Evolutionary conservation across 23 tunicate genomes (phyloP), one percentile per base, ranked within the genome.

Genomic region (Halocynthia aurantium): DNA sequence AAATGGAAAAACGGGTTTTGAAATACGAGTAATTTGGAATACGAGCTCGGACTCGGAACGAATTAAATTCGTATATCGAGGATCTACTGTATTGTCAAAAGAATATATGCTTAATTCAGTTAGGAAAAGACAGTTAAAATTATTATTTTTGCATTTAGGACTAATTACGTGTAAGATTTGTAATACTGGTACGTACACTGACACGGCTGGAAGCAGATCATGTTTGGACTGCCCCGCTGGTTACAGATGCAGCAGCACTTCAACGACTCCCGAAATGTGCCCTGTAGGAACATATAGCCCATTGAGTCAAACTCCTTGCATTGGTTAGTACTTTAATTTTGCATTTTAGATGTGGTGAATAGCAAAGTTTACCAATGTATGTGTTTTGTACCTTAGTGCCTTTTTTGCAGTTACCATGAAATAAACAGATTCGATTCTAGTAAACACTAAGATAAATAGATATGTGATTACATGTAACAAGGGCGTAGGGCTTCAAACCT

Each of bases 191-290:
- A 78, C 87, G 21, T 92, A 92, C 74, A 61, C 87, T 13, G 65
- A 82, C 9, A 12, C 50, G 1, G 83, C 50, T 5, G 84, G 68
- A 6, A 67, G 70, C 11, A 61, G 4, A 6, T 72, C 22, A 51
- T 92, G 98, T 58, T 52, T 50, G 57, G 75, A 78, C 19, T 92
- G 98, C 76, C 92, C 98, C 6, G 88, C 76, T 15, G 98, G 98
- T 7, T 82, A 6, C 87, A 49, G 69, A n/a, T 92, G 98, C 73
- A 64, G 58, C 67, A 52, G 77, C 19, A 82, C 84, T 10, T 67
- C 80, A 7, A 77, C 67, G 5, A 64, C 75, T 44, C 91, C 91
- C 10, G 76, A 50, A 6, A 57, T 61, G 12, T 92, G 98, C 58
- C 69, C 78, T 6, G 72, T 70, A 78, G 98, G 98, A 20, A 81